Evolutionary conservation across 2,888 invertebrate genomes (phyloP), one percentile per base, ranked within the genome.

Genomic region (Xanthorhoe spadicearia): DNA sequence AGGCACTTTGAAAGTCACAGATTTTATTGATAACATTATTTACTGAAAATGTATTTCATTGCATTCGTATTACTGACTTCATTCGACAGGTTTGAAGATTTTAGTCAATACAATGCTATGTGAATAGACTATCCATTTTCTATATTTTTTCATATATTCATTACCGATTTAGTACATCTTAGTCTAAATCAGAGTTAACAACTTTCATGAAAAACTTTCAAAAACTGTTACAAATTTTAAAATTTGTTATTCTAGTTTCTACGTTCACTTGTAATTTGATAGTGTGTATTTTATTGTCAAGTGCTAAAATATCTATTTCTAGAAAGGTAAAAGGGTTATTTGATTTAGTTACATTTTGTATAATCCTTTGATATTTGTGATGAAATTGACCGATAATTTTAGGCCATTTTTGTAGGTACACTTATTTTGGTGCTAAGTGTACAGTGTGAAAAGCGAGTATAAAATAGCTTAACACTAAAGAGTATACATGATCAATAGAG

Each of bases 231-330:
- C 57, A 56, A 57, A 69, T 68, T 32, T 48, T 57, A 59, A 38
- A 23, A 48, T 43, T 55, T 53, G 23, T 53, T 54, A 67, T 48
- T 66, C 57, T 63, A 64, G 13, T 61, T 23, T 43, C 54, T 57
- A 55, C 51, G 8, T 56, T 58, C 57, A 58, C 61, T 60, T 61
- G 61, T 51, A 68, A 32, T 35, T n/a, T 51, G 38, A 64, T 54
- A 65, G 62, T 28, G 49, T 56, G 56, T 61, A 66, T 69, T 62
- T 73, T 73, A 73, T 71, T 73, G 73, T 73, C 73, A 64, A 65
- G 65, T 68, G 68, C 73, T 69, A 70, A 68, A 69, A 69, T 13
- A 18, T 48, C 59, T 51, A 60, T 54, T 58, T 58, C 13, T 52
- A 59, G 38, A 59, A 32, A 17, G n/a, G 38, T 38, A 63, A 61